Evolutionary conservation across 2,113 vertebrate species (phyloP), one percentile per base, ranked within the genome.

Genomic region (Ciconia boyciana): DNA sequence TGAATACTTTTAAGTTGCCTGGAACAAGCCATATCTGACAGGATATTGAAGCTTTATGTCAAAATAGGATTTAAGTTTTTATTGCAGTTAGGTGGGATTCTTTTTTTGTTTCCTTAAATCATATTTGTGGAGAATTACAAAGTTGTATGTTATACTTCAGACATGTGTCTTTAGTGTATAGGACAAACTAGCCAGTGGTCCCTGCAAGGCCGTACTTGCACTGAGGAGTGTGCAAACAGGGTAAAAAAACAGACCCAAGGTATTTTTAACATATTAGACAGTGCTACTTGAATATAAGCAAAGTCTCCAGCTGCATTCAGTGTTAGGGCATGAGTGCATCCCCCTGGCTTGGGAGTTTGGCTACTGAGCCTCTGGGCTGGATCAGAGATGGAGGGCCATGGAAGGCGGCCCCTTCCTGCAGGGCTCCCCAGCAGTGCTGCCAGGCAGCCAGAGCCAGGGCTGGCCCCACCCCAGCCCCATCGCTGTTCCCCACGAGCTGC

Each of bases 401-500:
- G 34, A 54, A 3, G 9, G 48, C 1, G 2, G 10, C 8, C 49
- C 22, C 13, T 64, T 34, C 13, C 43, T 24, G 15, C 22, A 80
- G 34, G 34, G 10, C 19, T 41, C 48, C 34, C 57, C 7, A 0
- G 10, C 16, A 64, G 41, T 54, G 10, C 41, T 64, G 16, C 16
- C 1, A 1, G 29, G 11, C 3, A 5, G 13, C 25, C 4, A 0
- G 28, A 11, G 20, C 3, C n/a, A 11, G 41, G 10, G 8, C 29
- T 1, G 4, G 49, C 7, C 49, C 41, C 25, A 49, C 4, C 11
- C 13, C 21, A 43, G 16, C 6, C 32, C 14, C 1, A 1, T 15
- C 12, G 4, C 22, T 7, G 4, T 32, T 52, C 11, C 21, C 16
- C 28, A 36, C 36, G 22, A 52, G 9, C 22, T 70, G 26, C 34